Percentiles rank a stretch among this genome's conserved stretches.
Evolutionary conservation across 2,113 vertebrate genomes (phyloP).

Genomic region (Macrotus californicus): DNA sequence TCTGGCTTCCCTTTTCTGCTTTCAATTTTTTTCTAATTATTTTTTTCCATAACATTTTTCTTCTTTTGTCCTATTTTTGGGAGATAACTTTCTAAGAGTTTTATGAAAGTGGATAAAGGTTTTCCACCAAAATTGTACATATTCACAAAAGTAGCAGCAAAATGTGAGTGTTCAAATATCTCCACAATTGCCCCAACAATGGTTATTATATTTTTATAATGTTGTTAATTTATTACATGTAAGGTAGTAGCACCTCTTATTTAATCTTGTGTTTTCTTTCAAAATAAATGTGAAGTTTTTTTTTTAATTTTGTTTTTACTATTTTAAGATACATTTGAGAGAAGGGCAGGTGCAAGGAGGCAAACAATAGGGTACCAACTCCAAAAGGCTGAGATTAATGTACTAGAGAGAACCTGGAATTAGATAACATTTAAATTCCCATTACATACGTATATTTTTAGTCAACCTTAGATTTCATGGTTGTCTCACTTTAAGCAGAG

Average conservation of each 20-base stretch:
- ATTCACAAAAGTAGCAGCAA: background rate
- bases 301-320: background rate
- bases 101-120: background rate
- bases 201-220: background rate
- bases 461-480: background rate
- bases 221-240: background rate
- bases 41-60: background rate
- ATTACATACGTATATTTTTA: background rate
- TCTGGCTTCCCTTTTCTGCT: too few relatives aligned
- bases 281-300: background rate
- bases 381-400: background rate
- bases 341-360: background rate
- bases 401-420: background rate
- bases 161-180: background rate
- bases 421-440: background rate
- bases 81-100: background rate
- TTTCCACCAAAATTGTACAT: background rate
- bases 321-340: background rate
- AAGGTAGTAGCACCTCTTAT: background rate
- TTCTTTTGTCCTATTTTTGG: background rate
- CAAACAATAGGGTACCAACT: background rate
- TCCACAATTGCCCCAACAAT: background rate
- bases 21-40: constrained; percentile 23
- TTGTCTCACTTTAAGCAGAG: background rate
- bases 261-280: background rate